Conservation (phyloP, 2,888 invertebrate genomes). For the Epinotia brunnichana region DNA sequence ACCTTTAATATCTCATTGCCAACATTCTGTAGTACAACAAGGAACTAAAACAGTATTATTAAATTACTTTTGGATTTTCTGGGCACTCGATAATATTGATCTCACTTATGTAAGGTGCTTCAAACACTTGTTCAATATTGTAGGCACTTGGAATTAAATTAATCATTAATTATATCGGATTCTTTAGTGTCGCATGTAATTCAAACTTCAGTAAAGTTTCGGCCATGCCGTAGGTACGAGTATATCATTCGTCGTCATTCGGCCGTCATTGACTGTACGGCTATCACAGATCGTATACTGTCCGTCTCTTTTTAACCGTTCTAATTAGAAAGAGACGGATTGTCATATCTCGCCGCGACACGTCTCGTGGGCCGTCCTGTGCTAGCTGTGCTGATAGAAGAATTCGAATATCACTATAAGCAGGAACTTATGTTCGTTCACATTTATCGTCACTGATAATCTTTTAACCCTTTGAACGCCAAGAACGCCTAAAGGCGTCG, state of each 20-base stretch:
- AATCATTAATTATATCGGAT: constrained; percentile 33
- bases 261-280: no score
- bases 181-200: constrained; percentile 14
- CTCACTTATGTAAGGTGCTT: constrained; percentile 35
- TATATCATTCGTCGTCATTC: no score
- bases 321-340: no score
- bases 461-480: no score
- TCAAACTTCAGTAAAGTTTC: neutral
- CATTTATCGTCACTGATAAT: neutral
- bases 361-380: no score
- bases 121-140: constrained; percentile 46
- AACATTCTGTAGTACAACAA: constrained; percentile 38
- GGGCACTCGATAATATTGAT: constrained; percentile 23
- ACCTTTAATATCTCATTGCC: constrained; percentile 40
- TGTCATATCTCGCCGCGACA: no score
- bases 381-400: no score
- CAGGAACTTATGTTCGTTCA: neutral
- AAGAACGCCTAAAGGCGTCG: no score
- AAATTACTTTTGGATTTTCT: constrained; percentile 13
- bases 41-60: constrained; percentile 49
- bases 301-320: no score
- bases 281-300: no score
- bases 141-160: constrained; percentile 47
- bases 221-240: no score
- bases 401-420: no score